Evolutionary conservation across 2,888 invertebrate species (phyloP), one percentile per base, ranked within the genome.

Genomic region (Leucophora obtusa): DNA sequence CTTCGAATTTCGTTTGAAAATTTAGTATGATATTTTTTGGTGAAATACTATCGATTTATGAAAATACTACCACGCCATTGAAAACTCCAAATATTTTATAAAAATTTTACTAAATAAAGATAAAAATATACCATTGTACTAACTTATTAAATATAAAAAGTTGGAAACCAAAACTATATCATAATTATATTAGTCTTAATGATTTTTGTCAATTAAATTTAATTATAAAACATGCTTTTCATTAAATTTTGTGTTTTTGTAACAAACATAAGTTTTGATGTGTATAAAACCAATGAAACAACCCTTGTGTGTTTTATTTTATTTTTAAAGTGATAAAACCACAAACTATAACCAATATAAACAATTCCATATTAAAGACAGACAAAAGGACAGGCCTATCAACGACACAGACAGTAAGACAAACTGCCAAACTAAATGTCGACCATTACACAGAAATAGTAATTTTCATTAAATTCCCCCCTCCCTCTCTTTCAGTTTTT

Each of bases 151-250:
- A 54, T 11, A 38, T 4, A 38, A 65, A 43, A 59, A 8, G 8
- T 56, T 28, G 33, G 24, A 11, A 24, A 10, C 6, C 24, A 21
- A 15, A 6, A 21, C 18, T 35, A 24, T 11, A 76, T 17, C 43
- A 59, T 65, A 71, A 77, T 71, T 71, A 65, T 77, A 65, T 68
- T 72, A 69, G 59, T 56, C 62, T 75, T 79, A 68, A 76, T 80
- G 71, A 76, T 72, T 68, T 77, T 76, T 72, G 76, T 72, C 80
- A 80, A 80, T 80, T 72, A 80, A 72, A 72, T 76, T 76, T 80
- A 76, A 80, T 80, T 76, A 72, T 62, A 71, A 70, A 75, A 68
- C 68, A 72, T 72, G 62, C 69, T 76, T 72, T 74, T 80, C 43
- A 76, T 72, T 76, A 79, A 47, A 21, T 59, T 60, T 60, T 71